Conservation (phyloP, 2,888 invertebrate genomes). For the Alloscopus bannaensis region DNA sequence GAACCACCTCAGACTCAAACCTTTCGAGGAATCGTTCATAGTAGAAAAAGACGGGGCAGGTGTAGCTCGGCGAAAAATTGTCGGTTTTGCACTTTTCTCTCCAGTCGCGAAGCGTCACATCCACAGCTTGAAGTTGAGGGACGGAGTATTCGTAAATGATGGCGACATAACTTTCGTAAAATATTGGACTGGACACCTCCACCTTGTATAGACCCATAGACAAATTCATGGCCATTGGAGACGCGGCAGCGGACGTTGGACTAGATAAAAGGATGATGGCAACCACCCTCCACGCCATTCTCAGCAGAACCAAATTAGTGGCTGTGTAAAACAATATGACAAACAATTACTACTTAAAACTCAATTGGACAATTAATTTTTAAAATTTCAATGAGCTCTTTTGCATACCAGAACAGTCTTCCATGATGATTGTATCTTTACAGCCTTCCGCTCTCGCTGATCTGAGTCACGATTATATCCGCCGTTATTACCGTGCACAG, state of each 20-base stretch:
- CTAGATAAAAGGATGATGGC: too few species aligned
- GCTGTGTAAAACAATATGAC: too few species aligned
- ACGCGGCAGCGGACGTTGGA: neutral
- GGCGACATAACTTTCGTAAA: slow-evolving; percentile 65
- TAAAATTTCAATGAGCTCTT: neutral
- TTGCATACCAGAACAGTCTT: too few species aligned
- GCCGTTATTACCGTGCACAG: too few species aligned
- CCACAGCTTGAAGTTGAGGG: slow-evolving; percentile 55
- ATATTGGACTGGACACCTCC: slow-evolving; percentile 52
- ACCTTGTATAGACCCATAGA: slow-evolving; percentile 62
- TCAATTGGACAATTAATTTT: too few species aligned
- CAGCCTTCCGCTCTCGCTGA: too few species aligned
- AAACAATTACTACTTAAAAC: too few species aligned
- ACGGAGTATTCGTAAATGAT: slow-evolving; percentile 67
- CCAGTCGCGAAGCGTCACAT: slow-evolving; percentile 70
- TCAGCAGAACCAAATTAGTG: too few species aligned
- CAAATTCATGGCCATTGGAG: slow-evolving; percentile 34
- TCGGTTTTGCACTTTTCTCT: slow-evolving; percentile 67
- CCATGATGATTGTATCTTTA: too few species aligned
- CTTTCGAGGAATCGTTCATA: slow-evolving; percentile 68
- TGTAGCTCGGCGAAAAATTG: slow-evolving; percentile 66
- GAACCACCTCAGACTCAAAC: slow-evolving; percentile 66
- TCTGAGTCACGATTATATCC: too few species aligned
- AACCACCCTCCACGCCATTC: too few species aligned
- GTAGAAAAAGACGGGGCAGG: slow-evolving; percentile 70